A percentile compares a stretch with the other conserved stretches of the same genome.
These are phyloP conservation scores for Dreissena polymorpha DNA, from an alignment of 1,140 invertebrate genomes.

Conservation along the genomic window DNA sequence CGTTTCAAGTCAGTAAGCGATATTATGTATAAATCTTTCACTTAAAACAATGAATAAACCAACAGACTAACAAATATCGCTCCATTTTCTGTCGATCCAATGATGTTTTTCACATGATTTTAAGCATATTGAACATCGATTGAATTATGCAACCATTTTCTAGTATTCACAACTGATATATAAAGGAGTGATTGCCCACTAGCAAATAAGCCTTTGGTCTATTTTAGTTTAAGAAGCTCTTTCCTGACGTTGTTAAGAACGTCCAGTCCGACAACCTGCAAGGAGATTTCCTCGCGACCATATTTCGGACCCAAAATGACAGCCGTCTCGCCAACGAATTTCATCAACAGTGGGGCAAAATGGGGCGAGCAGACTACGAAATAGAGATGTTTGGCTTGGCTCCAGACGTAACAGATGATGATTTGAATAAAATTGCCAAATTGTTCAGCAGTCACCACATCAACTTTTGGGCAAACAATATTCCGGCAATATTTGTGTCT, in stretches of 20 bases:
- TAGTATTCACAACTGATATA: no score
- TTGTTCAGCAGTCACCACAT: constrained; percentile 32
- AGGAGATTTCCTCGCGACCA: constrained; percentile 30
- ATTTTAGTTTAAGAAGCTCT: constrained; percentile 14
- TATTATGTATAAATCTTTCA: no score
- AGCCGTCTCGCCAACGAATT: not conserved
- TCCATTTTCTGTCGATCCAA: no score
- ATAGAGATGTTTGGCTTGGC: not conserved
- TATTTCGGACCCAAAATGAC: not conserved
- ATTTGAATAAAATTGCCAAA: not conserved
- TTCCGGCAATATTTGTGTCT: constrained; percentile 33
- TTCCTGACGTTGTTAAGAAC: constrained; percentile 12
- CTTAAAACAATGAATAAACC: no score
- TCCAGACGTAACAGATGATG: not conserved
- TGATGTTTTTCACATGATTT: no score
- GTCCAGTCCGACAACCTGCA: constrained; percentile 4
- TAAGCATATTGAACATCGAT: no score
- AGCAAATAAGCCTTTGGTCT: not conserved
- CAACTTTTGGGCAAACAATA: constrained; percentile 34
- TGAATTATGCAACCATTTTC: no score
- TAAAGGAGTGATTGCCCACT: no score
- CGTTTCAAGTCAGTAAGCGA: no score
- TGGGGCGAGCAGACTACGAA: not conserved
- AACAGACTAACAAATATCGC: no score
- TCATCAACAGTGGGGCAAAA: not conserved